phyloP scores from a whole-genome alignment of 2,797 vertebrate genomes.

The Propithecus perrieri region DNA sequence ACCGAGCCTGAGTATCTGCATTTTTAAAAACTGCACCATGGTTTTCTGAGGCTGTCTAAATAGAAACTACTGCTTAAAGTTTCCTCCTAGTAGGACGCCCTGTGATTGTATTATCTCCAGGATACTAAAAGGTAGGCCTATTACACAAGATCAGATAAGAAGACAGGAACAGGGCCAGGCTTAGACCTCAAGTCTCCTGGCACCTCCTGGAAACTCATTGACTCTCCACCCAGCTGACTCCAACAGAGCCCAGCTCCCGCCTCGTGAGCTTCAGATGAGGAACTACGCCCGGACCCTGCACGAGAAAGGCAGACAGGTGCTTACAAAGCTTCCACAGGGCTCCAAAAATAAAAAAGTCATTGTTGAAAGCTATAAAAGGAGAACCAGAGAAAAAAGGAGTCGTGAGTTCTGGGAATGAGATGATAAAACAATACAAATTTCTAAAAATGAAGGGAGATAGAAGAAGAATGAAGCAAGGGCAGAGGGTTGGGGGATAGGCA shows the following conservation, averaged over 20 bases:
- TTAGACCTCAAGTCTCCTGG: not conserved
- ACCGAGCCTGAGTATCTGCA: not conserved
- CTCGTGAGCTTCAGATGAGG: not conserved
- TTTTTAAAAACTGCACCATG: not conserved
- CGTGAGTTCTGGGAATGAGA: not conserved
- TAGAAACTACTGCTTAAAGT: not conserved
- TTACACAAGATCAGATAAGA: not conserved
- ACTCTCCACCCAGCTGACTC: not conserved
- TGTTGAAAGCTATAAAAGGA: not conserved
- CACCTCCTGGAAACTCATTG: not conserved
- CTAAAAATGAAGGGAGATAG: not conserved
- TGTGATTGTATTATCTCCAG: not conserved
- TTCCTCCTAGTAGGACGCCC: not conserved
- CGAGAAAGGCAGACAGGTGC: not conserved
- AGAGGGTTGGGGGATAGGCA: no score
- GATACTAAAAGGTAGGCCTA: not conserved
- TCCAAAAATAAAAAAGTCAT: not conserved
- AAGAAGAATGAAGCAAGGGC: not conserved
- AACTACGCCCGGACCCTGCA: fast-evolving
- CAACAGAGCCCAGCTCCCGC: not conserved
- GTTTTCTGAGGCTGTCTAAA: not conserved
- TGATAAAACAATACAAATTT: not conserved
- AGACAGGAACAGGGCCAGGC: not conserved
- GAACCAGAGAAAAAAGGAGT: not conserved
- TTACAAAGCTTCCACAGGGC: not conserved